Conservation (phyloP, 2,888 invertebrate species). For the Sphaerophoria rueppellii region DNA sequence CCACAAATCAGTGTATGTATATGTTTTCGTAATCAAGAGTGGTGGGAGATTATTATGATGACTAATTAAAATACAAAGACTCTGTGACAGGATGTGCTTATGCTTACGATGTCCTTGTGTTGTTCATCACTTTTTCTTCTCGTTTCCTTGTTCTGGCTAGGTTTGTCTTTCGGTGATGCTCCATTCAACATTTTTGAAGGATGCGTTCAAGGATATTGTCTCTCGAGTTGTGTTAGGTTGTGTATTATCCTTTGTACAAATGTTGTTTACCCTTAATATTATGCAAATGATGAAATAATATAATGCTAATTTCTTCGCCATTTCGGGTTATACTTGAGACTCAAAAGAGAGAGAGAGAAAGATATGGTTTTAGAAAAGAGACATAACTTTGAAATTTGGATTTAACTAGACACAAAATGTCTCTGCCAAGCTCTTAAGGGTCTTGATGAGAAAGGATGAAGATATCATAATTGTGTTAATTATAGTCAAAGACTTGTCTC, state of each 20-base stretch:
- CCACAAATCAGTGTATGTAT: not conserved
- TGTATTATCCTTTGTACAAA: constrained; percentile 50
- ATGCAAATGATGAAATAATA: constrained; percentile 65
- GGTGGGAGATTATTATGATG: constrained; percentile 34
- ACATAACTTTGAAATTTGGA: constrained; percentile 2
- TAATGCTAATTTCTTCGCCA: constrained; percentile 63
- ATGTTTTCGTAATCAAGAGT: too few relatives aligned
- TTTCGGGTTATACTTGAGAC: constrained; percentile 39
- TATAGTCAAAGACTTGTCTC: constrained; percentile 42
- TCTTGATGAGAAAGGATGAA: not conserved
- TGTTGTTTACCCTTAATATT: constrained; percentile 55
- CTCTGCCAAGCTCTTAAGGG: not conserved
- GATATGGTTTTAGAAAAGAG: not conserved
- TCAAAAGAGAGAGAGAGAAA: not conserved
- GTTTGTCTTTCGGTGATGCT: constrained; percentile 1
- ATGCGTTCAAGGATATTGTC: constrained; percentile 15
- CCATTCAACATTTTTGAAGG: constrained; percentile 9
- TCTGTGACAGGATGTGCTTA: constrained; percentile 49
- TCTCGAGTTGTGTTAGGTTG: constrained; percentile 6
- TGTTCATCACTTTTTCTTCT: not conserved
- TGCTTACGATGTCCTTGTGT: not conserved
- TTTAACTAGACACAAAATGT: not conserved
- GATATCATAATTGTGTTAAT: constrained; percentile 55
- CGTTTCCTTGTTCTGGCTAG: not conserved
- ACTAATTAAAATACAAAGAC: constrained; percentile 53